Base-by-base conservation (phyloP, 2,888 invertebrate species). In the Gastrophysa polygoni region DNA sequence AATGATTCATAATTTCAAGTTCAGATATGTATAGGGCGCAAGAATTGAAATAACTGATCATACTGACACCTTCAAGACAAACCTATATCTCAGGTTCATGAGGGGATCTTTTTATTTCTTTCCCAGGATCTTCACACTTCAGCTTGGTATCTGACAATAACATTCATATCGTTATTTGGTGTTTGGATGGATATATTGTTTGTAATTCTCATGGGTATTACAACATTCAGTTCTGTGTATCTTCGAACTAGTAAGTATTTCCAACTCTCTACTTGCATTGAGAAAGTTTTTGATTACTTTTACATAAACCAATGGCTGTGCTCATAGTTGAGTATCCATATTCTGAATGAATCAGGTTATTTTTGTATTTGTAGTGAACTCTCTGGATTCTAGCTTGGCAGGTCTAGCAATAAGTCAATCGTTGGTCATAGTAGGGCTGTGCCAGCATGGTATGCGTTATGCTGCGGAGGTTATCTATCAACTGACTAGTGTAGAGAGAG, bases 391-490 rank as follows among this genome's bases (percentile, higher is more conserved):
- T 6, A 76, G 75, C 63, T 66, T 75, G 11, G 75, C 75, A 2
- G 78, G 78, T 44, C 57, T 78, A 6, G 78, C 77, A 1, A 66
- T 78, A 17, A 73, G 59, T 17, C 65, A 66, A 24, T 32, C 57
- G 5, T 4, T 66, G 2, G 46, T 62, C 17, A 11, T 66, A 1
- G 57, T 76, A 60, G 92, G 91, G 65, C 90, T 93, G 89, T 86
- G 93, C 60, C 92, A 93, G 76, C 88, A 90, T 82, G 92, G 91
- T 2, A 88, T 93, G 72, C 85, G 92, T 63, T 92, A 92, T 78
- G 87, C 90, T 32, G 90, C 93, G 0, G 93, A 93, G 76, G 87
- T 88, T 17, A 84, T 89, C 50, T 88, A 88, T 11, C 89, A 90
- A 72, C 89, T 91, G 87, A 91, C 89, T 1, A 89, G 89, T 54